A percentile compares a stretch with the other conserved stretches of the same genome.
phyloP scores from a whole-genome alignment of 2,797 vertebrate genomes.

The Sebastes steindachneri region DNA sequence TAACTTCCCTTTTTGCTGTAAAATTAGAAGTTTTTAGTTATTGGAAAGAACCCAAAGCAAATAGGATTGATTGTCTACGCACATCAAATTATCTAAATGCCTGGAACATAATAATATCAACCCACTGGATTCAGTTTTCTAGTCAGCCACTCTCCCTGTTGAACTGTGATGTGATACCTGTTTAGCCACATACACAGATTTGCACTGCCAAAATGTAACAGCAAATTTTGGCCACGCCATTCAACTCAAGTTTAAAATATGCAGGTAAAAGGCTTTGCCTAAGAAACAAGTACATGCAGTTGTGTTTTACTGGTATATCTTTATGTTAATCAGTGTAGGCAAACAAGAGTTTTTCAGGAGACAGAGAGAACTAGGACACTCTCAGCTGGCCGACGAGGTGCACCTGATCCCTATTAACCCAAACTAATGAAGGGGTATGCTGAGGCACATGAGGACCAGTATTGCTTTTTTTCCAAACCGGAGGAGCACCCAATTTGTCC shows the following conservation, averaged over 20 bases:
- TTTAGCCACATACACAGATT: neutral
- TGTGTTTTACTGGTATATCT: neutral
- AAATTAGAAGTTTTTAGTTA: neutral
- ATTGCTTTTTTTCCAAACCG: conserved; percentile 7
- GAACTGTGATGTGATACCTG: neutral
- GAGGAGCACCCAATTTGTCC: neutral
- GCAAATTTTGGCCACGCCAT: neutral
- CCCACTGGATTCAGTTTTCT: neutral
- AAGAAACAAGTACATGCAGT: neutral
- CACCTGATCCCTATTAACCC: conserved; percentile 55
- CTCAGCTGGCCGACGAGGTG: neutral
- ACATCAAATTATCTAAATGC: neutral
- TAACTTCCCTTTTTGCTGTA: neutral
- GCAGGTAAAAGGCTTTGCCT: neutral
- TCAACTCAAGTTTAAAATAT: neutral
- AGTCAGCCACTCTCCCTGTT: neutral
- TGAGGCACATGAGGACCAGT: neutral
- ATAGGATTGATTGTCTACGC: neutral
- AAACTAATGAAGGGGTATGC: conserved; percentile 18
- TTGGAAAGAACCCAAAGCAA: neutral
- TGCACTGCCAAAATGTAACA: neutral
- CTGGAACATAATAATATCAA: neutral
- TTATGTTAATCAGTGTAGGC: neutral
- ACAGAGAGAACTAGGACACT: conserved; percentile 1
- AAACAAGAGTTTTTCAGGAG: neutral